Base-by-base conservation (phyloP, 2,797 vertebrate species). In the Podargus strigoides region DNA sequence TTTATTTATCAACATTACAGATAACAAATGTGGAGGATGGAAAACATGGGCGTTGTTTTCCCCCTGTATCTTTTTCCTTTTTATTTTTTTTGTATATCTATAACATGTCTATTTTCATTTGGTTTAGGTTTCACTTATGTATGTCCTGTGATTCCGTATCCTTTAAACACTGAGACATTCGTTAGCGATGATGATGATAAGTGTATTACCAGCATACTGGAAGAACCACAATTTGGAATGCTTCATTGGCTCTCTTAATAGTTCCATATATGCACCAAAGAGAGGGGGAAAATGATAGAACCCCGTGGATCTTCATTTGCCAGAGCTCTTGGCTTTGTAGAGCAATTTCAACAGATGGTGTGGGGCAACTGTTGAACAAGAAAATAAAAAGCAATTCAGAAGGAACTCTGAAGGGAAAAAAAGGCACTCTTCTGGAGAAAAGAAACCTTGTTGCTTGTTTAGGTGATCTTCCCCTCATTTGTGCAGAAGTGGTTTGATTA, bases 31-130 rank as follows among this genome's bases (percentile, higher is more conserved):
- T 2, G 17, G 37, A 82, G 56, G 12, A 59, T 28, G 21, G n/a
- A 68, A 73, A 64, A 36, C 9, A 19, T 6, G 60, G 23, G n/a
- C 7, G 14, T 4, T 14, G 18, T 17, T 8, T 3, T 9, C 7
- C 17, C 19, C 34, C 6, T 1, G 0, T 37, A 16, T 49, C 1
- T 73, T 37, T 41, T 44, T 20, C 15, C 16, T n/a, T n/a, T n/a
- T 7, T 21, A 19, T 21, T 49, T 76, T 50, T 24, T 49, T 20
- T 0, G 37, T 64, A 5, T 72, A 5, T 34, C 5, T 44, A 6
- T 83, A 64, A 26, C 14, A 10, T 1, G 0, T 46, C 49, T 86
- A 0, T 79, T 86, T 85, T 72, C 59, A 70, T 50, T 85, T 69
- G 34, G 18, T 4, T 66, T 81, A 56, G 12, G 22, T 84, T 83